phyloP scores from a whole-genome alignment of 2,888 invertebrate species.

The Endotricha flammealis region DNA sequence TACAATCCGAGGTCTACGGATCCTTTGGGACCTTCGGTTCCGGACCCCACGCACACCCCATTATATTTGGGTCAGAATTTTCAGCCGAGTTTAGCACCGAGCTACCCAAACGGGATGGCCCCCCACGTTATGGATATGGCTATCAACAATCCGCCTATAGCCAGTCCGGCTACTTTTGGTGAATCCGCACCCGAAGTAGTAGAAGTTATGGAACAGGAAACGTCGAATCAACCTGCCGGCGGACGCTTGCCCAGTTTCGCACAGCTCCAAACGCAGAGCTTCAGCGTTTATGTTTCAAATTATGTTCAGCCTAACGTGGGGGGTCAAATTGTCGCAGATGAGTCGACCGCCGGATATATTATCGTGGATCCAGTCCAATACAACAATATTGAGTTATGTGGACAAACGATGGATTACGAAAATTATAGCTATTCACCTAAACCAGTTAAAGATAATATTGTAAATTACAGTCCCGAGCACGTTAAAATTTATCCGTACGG shows the following conservation, averaged over 20 bases:
- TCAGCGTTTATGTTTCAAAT: constrained; percentile 78
- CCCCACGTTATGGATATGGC: constrained; percentile 89
- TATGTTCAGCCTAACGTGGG: constrained; percentile 85
- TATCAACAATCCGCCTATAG: constrained; percentile 82
- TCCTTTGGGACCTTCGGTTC: constrained; percentile 77
- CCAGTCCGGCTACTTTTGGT: constrained; percentile 92
- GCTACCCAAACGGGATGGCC: constrained; percentile 91
- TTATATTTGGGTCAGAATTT: constrained; percentile 80
- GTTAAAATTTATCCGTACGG: constrained; percentile 57
- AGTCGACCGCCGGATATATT: constrained; percentile 72
- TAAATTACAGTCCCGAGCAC: constrained; percentile 54
- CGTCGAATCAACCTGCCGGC: constrained; percentile 55
- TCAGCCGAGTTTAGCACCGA: constrained; percentile 80
- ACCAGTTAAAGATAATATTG: constrained; percentile 52
- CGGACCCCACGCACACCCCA: constrained; percentile 79
- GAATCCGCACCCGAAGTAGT: constrained; percentile 73
- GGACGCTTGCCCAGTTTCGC: constrained; percentile 82
- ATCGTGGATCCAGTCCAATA: constrained; percentile 65
- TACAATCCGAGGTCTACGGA: constrained; percentile 79
- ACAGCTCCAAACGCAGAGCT: constrained; percentile 79
- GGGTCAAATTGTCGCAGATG: constrained; percentile 81
- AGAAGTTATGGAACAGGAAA: constrained; percentile 70
- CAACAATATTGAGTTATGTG: constrained; percentile 48
- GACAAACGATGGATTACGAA: constrained; percentile 56
- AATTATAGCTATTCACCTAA: constrained; percentile 54